Conservation (phyloP, 2,113 vertebrate species). For the Procavia capensis region DNA sequence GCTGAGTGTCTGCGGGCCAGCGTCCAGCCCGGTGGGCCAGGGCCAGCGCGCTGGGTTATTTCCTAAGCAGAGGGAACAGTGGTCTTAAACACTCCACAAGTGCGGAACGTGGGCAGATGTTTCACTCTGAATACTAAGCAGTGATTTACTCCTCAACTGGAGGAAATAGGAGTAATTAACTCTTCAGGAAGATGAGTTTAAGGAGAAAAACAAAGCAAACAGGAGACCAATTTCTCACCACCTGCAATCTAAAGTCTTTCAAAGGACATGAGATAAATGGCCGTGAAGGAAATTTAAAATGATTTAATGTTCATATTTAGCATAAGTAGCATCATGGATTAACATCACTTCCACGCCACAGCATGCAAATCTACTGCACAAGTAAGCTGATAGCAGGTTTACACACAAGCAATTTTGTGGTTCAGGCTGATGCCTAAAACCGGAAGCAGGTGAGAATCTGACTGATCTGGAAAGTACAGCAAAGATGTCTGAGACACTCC, state of each 20-base stretch:
- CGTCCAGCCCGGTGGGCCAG: neutral
- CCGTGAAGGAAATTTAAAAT: neutral
- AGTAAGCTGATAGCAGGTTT: neutral
- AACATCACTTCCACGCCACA: neutral
- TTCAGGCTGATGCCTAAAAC: neutral
- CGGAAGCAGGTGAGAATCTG: neutral
- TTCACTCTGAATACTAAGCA: slow-evolving; percentile 39
- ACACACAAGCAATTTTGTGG: neutral
- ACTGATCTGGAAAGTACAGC: neutral
- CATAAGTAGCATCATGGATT: neutral
- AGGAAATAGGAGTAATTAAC: slow-evolving; percentile 64
- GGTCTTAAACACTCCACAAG: neutral
- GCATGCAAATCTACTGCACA: neutral
- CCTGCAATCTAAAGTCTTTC: slow-evolving; percentile 55
- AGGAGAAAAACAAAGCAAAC: slow-evolving; percentile 42
- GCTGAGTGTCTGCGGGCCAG: neutral
- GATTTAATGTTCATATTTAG: neutral
- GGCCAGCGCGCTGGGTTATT: neutral
- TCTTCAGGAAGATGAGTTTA: slow-evolving; percentile 64
- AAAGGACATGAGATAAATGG: neutral
- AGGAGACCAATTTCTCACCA: slow-evolving; percentile 47
- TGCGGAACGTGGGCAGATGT: neutral
- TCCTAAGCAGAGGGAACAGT: slow-evolving; percentile 9
- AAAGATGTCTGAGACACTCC: neutral
- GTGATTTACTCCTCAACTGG: slow-evolving; percentile 53